These are phyloP conservation scores for Ichneumoninae sp. DNA, from an alignment of 2,888 invertebrate species.

Conservation along the genomic window DNA sequence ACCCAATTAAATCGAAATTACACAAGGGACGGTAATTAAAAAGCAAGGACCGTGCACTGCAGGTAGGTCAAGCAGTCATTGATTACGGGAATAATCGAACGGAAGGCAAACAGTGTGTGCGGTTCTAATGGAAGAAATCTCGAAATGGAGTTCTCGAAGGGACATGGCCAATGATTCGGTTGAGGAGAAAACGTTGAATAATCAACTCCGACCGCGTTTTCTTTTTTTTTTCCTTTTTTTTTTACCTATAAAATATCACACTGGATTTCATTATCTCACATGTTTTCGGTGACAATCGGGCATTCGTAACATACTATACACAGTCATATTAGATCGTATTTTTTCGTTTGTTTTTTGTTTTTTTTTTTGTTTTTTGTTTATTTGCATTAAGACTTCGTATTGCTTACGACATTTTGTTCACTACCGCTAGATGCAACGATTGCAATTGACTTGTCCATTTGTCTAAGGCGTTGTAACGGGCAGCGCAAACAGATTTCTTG, in stretches of 20 bases:
- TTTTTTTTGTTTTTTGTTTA: slow-evolving; percentile 45
- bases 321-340: slow-evolving; percentile 72
- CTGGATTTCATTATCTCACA: slow-evolving; percentile 76
- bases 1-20: slow-evolving; percentile 69
- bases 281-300: slow-evolving; percentile 63
- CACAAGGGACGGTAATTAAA: slow-evolving; percentile 67
- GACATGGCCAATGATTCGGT: slow-evolving; percentile 26
- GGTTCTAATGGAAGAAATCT: slow-evolving; percentile 26
- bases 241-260: slow-evolving; percentile 78
- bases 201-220: slow-evolving; percentile 27
- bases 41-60: slow-evolving; percentile 8
- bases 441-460: slow-evolving; percentile 97
- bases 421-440: slow-evolving; percentile 94
- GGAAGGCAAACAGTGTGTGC: slow-evolving; percentile 15
- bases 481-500: slow-evolving; percentile 91
- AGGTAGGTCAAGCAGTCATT: slow-evolving; percentile 35
- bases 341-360: slow-evolving; percentile 58
- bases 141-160: neutral
- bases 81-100: slow-evolving; percentile 6
- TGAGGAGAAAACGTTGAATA: slow-evolving; percentile 31
- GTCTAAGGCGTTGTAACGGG: slow-evolving; percentile 96
- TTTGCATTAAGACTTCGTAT: slow-evolving; percentile 63
- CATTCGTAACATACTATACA: slow-evolving; percentile 77
- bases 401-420: slow-evolving; percentile 95
- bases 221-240: slow-evolving; percentile 38